These are phyloP conservation scores for Salmo trutta DNA, from an alignment of 2,797 vertebrate species.

Conservation along the genomic window DNA sequence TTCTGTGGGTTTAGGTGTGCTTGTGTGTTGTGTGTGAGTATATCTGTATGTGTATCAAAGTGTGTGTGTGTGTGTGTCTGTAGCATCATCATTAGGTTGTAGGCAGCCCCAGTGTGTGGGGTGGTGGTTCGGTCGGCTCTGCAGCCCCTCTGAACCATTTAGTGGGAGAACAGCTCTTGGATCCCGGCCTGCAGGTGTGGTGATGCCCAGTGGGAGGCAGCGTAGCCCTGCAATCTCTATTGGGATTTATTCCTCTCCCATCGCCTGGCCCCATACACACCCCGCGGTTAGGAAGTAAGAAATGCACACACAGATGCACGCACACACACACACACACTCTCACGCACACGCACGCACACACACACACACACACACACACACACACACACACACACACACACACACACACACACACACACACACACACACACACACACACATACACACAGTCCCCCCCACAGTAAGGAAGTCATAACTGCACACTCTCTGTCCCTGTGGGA, in stretches of 20 bases:
- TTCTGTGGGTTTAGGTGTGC: neutral
- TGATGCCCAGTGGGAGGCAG: slow-evolving; percentile 74
- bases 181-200: slow-evolving; percentile 76
- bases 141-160: slow-evolving; percentile 73
- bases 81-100: slow-evolving; percentile 72
- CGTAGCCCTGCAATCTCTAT: slow-evolving; percentile 82
- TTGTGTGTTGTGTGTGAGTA: neutral
- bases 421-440: slow-evolving; percentile 7
- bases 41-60: neutral
- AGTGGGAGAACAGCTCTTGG: slow-evolving; percentile 75
- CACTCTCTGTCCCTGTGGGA: slow-evolving; percentile 61
- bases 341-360: too few relatives aligned
- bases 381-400: neutral
- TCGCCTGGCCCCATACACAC: slow-evolving; percentile 70
- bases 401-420: neutral
- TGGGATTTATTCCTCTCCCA: slow-evolving; percentile 81
- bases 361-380: neutral
- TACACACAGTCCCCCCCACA: slow-evolving; percentile 4
- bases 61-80: slow-evolving; percentile 2
- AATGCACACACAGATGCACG: neutral
- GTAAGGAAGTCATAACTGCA: slow-evolving; percentile 74
- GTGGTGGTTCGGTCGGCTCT: slow-evolving; percentile 58
- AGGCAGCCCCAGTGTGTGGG: slow-evolving; percentile 59
- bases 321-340: neutral
- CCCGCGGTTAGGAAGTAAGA: slow-evolving; percentile 74